phyloP scores from a whole-genome alignment of 1,140 invertebrate species.

The Leptopilina boulardi region DNA sequence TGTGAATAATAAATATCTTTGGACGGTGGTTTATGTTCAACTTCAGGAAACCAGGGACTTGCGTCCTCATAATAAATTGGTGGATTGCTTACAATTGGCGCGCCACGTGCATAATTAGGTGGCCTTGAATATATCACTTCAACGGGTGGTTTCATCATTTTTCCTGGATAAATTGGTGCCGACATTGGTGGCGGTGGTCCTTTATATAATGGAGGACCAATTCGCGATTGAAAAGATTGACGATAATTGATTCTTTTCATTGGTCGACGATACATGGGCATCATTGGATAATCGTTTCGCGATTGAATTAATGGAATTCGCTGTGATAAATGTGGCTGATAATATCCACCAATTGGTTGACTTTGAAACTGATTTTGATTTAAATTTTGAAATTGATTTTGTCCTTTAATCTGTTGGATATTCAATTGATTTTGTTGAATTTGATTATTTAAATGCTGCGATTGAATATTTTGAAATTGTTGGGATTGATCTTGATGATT shows the following conservation, averaged over 20 bases:
- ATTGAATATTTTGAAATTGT: neutral
- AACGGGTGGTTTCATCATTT: slow-evolving; percentile 51
- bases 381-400: neutral
- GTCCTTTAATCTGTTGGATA: neutral
- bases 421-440: slow-evolving; percentile 10
- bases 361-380: too few relatives aligned
- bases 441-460: neutral
- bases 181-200: slow-evolving; percentile 43
- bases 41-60: slow-evolving; percentile 57
- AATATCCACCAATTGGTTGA: neutral
- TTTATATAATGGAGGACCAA: slow-evolving; percentile 56
- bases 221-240: slow-evolving; percentile 27
- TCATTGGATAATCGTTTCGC: slow-evolving; percentile 20
- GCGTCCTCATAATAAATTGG: slow-evolving; percentile 60
- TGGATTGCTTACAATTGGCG: slow-evolving; percentile 48
- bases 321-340: neutral
- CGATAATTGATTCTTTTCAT: slow-evolving; percentile 35
- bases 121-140: slow-evolving; percentile 70
- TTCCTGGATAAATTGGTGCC: slow-evolving; percentile 39
- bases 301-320: slow-evolving; percentile 39
- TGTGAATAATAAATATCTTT: slow-evolving; percentile 70
- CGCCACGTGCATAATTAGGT: slow-evolving; percentile 55
- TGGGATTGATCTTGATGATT: neutral
- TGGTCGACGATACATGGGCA: neutral
- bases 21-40: slow-evolving; percentile 49